These are phyloP conservation scores for Scrobipalpa costella DNA, from an alignment of 2,888 invertebrate species.

Conservation along the genomic window DNA sequence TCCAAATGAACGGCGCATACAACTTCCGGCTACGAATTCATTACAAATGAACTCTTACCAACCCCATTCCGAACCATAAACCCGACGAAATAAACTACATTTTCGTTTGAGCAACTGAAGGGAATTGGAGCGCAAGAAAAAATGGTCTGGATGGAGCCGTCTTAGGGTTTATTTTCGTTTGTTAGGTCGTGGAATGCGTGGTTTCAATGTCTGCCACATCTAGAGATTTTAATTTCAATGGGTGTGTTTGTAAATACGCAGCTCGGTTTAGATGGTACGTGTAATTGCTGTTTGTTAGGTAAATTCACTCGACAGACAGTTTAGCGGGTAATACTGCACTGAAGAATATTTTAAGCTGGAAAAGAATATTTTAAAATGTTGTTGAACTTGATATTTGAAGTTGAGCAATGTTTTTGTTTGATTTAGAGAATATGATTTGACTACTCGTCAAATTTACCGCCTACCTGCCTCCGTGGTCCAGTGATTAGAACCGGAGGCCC, in stretches of 20 bases:
- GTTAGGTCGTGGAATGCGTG: slow-evolving; percentile 31
- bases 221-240: slow-evolving; percentile 40
- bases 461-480: too few relatives aligned
- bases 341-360: neutral
- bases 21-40: slow-evolving; percentile 41
- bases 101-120: slow-evolving; percentile 25
- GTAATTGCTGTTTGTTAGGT: slow-evolving; percentile 42
- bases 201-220: slow-evolving; percentile 34
- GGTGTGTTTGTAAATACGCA: slow-evolving; percentile 36
- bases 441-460: too few relatives aligned
- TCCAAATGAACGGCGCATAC: slow-evolving; percentile 38
- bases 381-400: neutral
- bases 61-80: slow-evolving; percentile 30
- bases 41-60: slow-evolving; percentile 42
- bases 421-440: too few relatives aligned
- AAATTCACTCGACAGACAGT: slow-evolving; percentile 28
- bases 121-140: slow-evolving; percentile 17
- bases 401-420: neutral
- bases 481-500: too few relatives aligned
- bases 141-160: slow-evolving; percentile 30
- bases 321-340: neutral
- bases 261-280: slow-evolving; percentile 26
- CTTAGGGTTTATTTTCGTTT: slow-evolving; percentile 36
- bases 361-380: neutral
- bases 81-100: slow-evolving; percentile 26